Evolutionary conservation across 1,140 invertebrate species (phyloP), one percentile per base, ranked within the genome.

Genomic region (Pararge aegeria): DNA sequence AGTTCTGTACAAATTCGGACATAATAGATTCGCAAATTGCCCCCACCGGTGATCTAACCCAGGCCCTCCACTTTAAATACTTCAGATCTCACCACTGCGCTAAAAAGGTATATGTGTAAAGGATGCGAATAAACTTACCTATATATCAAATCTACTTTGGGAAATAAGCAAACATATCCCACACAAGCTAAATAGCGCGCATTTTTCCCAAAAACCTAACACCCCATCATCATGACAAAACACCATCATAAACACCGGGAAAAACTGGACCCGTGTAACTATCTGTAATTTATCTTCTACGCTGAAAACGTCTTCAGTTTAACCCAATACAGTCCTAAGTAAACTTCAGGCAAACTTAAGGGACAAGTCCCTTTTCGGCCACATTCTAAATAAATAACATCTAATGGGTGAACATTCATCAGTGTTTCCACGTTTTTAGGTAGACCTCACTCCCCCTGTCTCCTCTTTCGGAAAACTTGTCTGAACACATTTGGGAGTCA

Each of bases 311-410:
- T 81, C 76, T 80, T 78, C 75, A 74, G 68, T 70, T 81, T 86
- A 89, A 89, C 83, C 83, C 83, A 83, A 87, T 87, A 84, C 76
- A 85, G 83, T 85, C 84, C 83, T 87, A 89, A 87, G 84, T 86
- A 87, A 87, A 89, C 83, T 83, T 78, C 80, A 78, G 83, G 77
- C 71, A 73, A 85, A 87, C 78, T 87, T 84, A 87, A 84, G 78
- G 76, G 73, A 59, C 72, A 58, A 80, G 75, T 83, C 80, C 82
- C 83, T 82, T 83, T 70, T 85, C 78, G 78, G 78, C 83, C 85
- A 84, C 86, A 86, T 80, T 87, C 88, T 90, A 91, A 91, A 91
- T 91, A 91, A 91, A 91, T 91, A 91, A 90, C 88, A 82, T 88
- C 88, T 91, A 91, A 91, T 91, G 87, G 90, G 79, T 16, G 80